A percentile compares a stretch with the other conserved stretches of the same genome.
Evolutionary conservation across 2,797 vertebrate species (phyloP).

Genomic region (Chaenodraco wilsoni): DNA sequence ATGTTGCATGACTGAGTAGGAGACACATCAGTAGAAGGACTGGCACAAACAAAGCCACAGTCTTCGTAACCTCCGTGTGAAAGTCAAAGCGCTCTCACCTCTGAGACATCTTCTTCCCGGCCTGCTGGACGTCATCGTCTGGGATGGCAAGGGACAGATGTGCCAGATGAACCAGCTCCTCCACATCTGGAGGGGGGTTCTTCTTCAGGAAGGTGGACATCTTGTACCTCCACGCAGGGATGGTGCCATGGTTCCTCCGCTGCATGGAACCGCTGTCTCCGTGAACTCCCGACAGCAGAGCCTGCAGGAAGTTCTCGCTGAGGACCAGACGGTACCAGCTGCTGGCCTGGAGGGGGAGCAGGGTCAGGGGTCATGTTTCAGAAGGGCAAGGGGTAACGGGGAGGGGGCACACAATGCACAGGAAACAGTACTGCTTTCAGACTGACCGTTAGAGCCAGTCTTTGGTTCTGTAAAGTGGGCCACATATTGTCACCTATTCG

Average conservation of each 20-base stretch:
- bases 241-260: slow-evolving; percentile 4
- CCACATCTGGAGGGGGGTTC: slow-evolving; percentile 76
- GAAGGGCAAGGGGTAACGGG: no score
- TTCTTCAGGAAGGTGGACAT: slow-evolving; percentile 73
- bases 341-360: slow-evolving; percentile 58
- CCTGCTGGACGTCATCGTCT: slow-evolving; percentile 62
- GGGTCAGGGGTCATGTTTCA: no score
- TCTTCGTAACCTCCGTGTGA: neutral
- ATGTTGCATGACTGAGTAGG: no score
- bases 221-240: slow-evolving; percentile 68
- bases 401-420: no score
- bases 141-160: slow-evolving; percentile 72
- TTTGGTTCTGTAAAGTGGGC: no score
- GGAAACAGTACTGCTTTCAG: no score
- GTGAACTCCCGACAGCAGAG: slow-evolving; percentile 68
- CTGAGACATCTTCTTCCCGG: slow-evolving; percentile 74
- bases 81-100: slow-evolving; percentile 62
- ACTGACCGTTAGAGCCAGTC: no score
- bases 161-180: slow-evolving; percentile 77
- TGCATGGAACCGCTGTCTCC: slow-evolving; percentile 23
- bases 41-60: no score
- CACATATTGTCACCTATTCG: no score
- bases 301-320: slow-evolving; percentile 79
- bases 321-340: slow-evolving; percentile 81
- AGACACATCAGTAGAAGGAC: no score